Evolutionary conservation across 2,797 vertebrate genomes (phyloP), one percentile per base, ranked within the genome.

Genomic region (Hoplostethus atlanticus): DNA sequence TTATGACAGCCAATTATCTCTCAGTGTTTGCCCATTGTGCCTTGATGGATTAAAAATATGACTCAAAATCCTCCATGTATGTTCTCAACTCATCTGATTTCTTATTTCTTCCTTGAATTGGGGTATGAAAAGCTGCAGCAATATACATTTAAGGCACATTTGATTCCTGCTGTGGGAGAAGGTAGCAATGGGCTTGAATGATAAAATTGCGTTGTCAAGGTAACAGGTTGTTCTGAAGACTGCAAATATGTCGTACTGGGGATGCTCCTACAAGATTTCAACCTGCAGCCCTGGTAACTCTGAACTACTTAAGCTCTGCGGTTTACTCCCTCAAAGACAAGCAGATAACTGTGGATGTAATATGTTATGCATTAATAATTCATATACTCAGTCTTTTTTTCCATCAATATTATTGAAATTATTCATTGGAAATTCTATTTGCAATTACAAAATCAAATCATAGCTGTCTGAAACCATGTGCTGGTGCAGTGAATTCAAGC

Each of bases 171-270:
- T 89, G 90, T 89, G 88, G 89, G 90, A 91, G 88, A 91, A 92
- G 91, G 91, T 93, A 94, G 90, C 90, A 93, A 91, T 94, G 93
- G 92, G 90, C 89, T 92, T 93, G 93, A 93, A 94, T 93, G 93
- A 95, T 93, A 95, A 93, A 95, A 94, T 88, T 92, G 93, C 70
- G 94, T 95, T 95, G 94, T 95, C 94, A 95, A 94, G 94, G 94
- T 93, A 94, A 95, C 94, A 92, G 93, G 92, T 94, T 94, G 91
- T 89, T 92, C 91, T 89, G 87, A 91, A 92, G 89, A 87, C 91
- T 91, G 90, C 90, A 88, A 91, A 87, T 91, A 91, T 86, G 90
- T 90, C 69, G 79, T 84, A 83, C 64, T 81, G 85, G 86, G 84
- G 87, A 92, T 89, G 89, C 87, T 91, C 75, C 81, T 79, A 84